phyloP scores from a whole-genome alignment of 1,140 invertebrate species.

The Dreissena rostriformis region DNA sequence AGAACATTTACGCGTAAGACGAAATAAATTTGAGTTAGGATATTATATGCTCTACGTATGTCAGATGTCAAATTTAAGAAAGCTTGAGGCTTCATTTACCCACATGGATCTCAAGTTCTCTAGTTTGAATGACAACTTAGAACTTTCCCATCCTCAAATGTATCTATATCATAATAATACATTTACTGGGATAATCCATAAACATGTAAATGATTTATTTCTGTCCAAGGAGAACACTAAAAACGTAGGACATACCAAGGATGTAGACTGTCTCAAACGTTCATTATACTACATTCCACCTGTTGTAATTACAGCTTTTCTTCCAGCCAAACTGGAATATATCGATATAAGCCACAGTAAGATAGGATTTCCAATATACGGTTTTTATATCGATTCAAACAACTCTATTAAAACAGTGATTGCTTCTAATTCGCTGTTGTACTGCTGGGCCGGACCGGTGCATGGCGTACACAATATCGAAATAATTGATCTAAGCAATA shows the following conservation, averaged over 20 bases:
- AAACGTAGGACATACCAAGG: not conserved
- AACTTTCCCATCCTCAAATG: not conserved
- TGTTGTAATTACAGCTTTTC: not conserved
- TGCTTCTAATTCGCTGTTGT: not conserved
- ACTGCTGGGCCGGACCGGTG: constrained; percentile 30
- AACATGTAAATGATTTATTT: too few species aligned
- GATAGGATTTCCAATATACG: constrained; percentile 1
- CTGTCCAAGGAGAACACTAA: not conserved
- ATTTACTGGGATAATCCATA: not conserved
- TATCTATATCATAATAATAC: not conserved
- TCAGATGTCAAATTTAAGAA: constrained; percentile 3
- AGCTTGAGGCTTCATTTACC: not conserved
- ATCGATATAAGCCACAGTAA: constrained; percentile 28
- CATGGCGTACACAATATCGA: constrained; percentile 14
- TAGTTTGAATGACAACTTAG: not conserved
- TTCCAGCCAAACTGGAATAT: constrained; percentile 15
- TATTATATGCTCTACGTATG: constrained; percentile 9
- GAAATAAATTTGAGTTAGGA: constrained; percentile 11
- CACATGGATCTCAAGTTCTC: not conserved
- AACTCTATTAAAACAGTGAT: not conserved
- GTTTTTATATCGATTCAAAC: constrained; percentile 2
- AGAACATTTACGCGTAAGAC: not conserved
- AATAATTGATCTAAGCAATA: not conserved
- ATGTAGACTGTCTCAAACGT: not conserved
- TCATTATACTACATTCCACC: constrained; percentile 12